Evolutionary conservation across 2,888 invertebrate species (phyloP).

Genomic region (Halocaridina rubra): DNA sequence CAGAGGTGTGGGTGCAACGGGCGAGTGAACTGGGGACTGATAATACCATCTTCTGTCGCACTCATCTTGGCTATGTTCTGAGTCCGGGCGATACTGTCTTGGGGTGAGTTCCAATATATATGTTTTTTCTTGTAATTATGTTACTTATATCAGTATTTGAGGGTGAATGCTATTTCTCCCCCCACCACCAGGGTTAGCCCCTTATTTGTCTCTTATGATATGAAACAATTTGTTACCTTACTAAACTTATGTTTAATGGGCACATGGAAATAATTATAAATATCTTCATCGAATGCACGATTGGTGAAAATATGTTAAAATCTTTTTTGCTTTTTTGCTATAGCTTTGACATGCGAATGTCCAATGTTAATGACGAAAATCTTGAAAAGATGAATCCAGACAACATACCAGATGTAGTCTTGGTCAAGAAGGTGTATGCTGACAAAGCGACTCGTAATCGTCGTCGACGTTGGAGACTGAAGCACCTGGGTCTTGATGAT

Average conservation of each 20-base stretch:
- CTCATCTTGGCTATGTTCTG: constrained; percentile 93
- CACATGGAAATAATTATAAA: neutral
- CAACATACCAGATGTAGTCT: constrained; percentile 86
- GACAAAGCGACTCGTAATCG: constrained; percentile 78
- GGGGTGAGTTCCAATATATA: constrained; percentile 74
- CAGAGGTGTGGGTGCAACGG: constrained; percentile 94
- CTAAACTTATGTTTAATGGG: no score
- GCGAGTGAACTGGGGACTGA: constrained; percentile 87
- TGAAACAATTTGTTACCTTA: neutral
- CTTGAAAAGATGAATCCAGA: constrained; percentile 82
- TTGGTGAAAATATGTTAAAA: neutral
- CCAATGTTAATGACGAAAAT: constrained; percentile 90
- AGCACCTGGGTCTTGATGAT: constrained; percentile 77
- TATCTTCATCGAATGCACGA: neutral
- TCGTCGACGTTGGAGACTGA: constrained; percentile 88
- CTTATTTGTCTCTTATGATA: neutral
- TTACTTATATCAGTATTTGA: no score
- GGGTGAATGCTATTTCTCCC: no score
- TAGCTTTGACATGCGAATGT: constrained; percentile 88
- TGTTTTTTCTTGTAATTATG: no score
- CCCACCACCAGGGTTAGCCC: no score
- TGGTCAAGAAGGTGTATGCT: constrained; percentile 92
- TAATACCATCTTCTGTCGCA: constrained; percentile 83
- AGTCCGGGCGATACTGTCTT: constrained; percentile 92
- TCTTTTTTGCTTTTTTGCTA: neutral